A percentile compares a stretch with the other conserved stretches of the same genome.
These are phyloP conservation scores for Cyprinodon brontotheroides DNA, from an alignment of 2,113 vertebrate species.

Conservation along the genomic window DNA sequence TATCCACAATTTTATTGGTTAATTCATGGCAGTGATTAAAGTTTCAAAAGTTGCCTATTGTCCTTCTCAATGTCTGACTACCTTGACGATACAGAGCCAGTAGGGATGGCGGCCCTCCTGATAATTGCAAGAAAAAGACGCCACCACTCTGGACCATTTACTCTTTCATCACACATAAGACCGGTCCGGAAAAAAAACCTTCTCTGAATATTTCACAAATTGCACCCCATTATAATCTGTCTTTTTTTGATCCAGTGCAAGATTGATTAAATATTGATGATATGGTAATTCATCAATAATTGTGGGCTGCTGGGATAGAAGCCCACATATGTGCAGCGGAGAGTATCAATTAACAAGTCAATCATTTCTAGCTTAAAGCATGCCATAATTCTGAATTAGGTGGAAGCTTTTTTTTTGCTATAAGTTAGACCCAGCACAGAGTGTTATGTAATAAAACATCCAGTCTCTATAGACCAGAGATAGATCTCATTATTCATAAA, in stretches of 20 bases:
- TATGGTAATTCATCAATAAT: constrained; percentile 71
- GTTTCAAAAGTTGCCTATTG: constrained; percentile 76
- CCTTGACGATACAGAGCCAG: constrained; percentile 62
- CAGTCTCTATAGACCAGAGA: constrained; percentile 7
- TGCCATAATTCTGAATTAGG: constrained; percentile 24
- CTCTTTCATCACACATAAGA: constrained; percentile 37
- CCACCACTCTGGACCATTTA: constrained; percentile 26
- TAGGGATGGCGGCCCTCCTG: constrained; percentile 55
- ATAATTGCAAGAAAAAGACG: constrained; percentile 47
- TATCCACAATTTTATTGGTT: constrained; percentile 75
- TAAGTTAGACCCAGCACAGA: constrained; percentile 17
- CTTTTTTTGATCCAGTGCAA: constrained; percentile 40
- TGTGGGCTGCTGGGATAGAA: constrained; percentile 50
- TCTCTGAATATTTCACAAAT: constrained; percentile 62
- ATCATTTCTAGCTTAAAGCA: constrained; percentile 39
- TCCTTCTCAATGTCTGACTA: constrained; percentile 71
- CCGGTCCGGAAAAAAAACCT: constrained; percentile 19
- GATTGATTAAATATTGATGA: constrained; percentile 69
- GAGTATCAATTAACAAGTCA: constrained; percentile 64
- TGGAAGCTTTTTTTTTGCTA: constrained; percentile 4
- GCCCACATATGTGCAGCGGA: constrained; percentile 36
- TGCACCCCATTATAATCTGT: constrained; percentile 50
- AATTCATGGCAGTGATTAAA: constrained; percentile 78
- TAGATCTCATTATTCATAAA: constrained; percentile 35
- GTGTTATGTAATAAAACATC: constrained; percentile 13